Percentiles rank a stretch among this genome's conserved stretches.
phyloP scores from a whole-genome alignment of 2,888 invertebrate species.

The Caenorhabditis afra region DNA sequence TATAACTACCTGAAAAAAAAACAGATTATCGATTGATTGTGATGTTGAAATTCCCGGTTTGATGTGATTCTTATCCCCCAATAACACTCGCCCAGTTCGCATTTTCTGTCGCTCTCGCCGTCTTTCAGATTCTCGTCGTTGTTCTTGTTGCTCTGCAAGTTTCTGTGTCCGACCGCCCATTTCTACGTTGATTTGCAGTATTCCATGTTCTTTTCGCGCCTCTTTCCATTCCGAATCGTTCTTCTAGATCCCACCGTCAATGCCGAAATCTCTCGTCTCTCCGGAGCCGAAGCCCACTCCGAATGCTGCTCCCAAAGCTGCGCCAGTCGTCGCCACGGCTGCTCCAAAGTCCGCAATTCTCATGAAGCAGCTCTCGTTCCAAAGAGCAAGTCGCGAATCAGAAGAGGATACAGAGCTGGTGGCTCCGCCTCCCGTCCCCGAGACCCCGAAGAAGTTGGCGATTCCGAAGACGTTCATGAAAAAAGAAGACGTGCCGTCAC shows the following conservation, averaged over 20 bases:
- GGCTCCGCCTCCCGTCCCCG: slow-evolving; percentile 21
- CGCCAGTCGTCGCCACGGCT: slow-evolving; percentile 35
- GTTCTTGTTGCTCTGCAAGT: slow-evolving; percentile 6
- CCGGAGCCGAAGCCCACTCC: slow-evolving; percentile 37
- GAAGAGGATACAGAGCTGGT: slow-evolving; percentile 59
- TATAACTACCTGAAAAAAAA: neutral
- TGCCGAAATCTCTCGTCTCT: slow-evolving; percentile 36
- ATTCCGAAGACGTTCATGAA: slow-evolving; percentile 59
- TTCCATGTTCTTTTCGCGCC: neutral
- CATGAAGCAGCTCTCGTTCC: slow-evolving; percentile 49
- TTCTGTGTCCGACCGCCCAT: slow-evolving; percentile 4
- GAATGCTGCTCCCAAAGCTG: neutral
- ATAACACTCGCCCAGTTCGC: neutral
- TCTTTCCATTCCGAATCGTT: neutral
- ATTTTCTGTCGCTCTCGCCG: neutral
- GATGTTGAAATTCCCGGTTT: slow-evolving; percentile 34
- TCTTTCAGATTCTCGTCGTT: slow-evolving; percentile 1
- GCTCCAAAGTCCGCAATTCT: slow-evolving; percentile 41
- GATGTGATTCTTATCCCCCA: slow-evolving; percentile 22
- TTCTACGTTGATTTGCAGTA: slow-evolving; percentile 11
- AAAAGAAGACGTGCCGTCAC: slow-evolving; percentile 25
- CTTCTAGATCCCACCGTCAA: slow-evolving; percentile 22
- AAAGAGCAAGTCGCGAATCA: slow-evolving; percentile 53
- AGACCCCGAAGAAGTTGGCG: slow-evolving; percentile 54
- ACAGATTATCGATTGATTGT: neutral